Evolutionary conservation across 2,113 vertebrate genomes (phyloP), one percentile per base, ranked within the genome.

Genomic region (Engystomops pustulosus): DNA sequence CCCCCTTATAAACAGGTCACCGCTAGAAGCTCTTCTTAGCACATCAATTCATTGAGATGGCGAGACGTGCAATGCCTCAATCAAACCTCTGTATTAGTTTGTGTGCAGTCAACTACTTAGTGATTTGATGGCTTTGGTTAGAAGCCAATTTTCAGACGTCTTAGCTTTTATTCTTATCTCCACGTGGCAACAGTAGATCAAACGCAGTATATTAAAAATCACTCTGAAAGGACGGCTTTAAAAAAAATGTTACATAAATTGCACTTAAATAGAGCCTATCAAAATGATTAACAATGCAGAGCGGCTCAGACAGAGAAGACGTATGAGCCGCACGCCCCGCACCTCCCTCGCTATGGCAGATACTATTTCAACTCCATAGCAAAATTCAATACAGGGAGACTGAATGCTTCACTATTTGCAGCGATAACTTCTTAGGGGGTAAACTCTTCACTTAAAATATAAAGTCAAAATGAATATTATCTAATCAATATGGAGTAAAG

Each of bases 231-330:
- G 70, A 75, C 62, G 70, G 36, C 81, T 27, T 65, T 74, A 83
- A 75, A 80, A 76, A 49, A 82, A 83, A 36, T 82, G 69, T 83
- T 72, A 83, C 69, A 55, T 75, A 83, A 83, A 75, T 75, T 75
- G 53, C 69, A 65, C 81, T 83, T 83, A 75, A 65, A 65, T 75
- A 72, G 81, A 83, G 53, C 81, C 70, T 65, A 83, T 83, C 81
- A 83, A 62, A 81, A 75, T 75, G 81, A 83, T 83, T 75, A 83
- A 75, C 70, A 83, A 65, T 75, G 41, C 70, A 34, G 70, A 9
- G 68, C 36, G 10, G 10, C 49, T 44, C 23, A 47, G 81, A 83
- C 38, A 75, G 41, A 83, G 17, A 45, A 75, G 70, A 75, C 55
- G 51, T 62, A 74, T 75, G 55, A 65, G 23, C 53, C 3, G 53